Percentiles rank a stretch among this genome's conserved stretches.
These are phyloP conservation scores for Mareca strepera DNA, from an alignment of 2,797 vertebrate species.

Conservation along the genomic window DNA sequence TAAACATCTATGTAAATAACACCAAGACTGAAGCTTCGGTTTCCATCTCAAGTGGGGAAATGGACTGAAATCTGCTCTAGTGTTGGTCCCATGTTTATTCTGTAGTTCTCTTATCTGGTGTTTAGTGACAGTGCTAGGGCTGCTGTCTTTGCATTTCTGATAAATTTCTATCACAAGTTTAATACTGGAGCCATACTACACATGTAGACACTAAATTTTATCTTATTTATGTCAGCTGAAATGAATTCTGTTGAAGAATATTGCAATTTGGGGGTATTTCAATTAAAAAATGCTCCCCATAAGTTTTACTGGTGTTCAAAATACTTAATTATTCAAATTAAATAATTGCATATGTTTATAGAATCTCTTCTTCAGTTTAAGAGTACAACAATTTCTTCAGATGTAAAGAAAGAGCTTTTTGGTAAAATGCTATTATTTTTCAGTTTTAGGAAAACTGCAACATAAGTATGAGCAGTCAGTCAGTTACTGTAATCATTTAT, in stretches of 20 bases:
- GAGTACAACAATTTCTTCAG: accelerated
- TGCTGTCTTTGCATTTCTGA: background rate
- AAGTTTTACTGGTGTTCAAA: background rate
- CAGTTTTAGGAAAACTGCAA: background rate
- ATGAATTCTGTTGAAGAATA: background rate
- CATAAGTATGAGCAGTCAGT: background rate
- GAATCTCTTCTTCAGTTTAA: background rate
- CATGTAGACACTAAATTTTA: background rate
- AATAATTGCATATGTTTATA: background rate
- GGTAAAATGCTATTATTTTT: background rate
- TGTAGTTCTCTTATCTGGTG: background rate
- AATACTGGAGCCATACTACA: background rate
- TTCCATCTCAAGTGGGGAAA: background rate
- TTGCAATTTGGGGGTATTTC: background rate
- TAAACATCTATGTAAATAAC: background rate
- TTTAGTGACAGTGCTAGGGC: background rate
- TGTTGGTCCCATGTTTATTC: background rate
- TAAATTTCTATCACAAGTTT: background rate
- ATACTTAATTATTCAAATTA: background rate
- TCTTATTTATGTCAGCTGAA: background rate
- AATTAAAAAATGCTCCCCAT: background rate
- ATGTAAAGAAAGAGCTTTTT: background rate
- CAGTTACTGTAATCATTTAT: background rate
- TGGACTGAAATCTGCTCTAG: background rate
- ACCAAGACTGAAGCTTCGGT: background rate